A percentile compares a stretch with the other conserved stretches of the same genome.
These are phyloP conservation scores for Hymenochirus boettgeri DNA, from an alignment of 2,113 vertebrate species.

Conservation along the genomic window DNA sequence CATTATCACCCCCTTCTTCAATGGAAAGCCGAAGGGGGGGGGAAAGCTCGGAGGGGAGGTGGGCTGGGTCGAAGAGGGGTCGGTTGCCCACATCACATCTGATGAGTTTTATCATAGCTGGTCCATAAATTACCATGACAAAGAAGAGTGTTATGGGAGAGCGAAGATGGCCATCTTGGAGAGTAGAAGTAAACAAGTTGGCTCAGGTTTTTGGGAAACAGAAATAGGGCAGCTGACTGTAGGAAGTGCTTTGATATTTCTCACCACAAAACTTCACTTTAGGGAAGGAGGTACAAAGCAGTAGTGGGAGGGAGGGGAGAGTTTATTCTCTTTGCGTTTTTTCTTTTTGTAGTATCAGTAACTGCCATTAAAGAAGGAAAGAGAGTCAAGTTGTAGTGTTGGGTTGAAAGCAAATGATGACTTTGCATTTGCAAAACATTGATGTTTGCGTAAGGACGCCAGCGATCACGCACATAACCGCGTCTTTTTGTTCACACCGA, in stretches of 20 bases:
- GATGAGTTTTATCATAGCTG: constrained; percentile 94
- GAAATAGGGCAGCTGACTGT: not conserved
- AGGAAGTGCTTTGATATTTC: constrained; percentile 41
- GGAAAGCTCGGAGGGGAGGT: not conserved
- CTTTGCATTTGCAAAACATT: too few relatives aligned
- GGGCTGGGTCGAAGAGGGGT: too few relatives aligned
- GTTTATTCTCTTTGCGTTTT: too few relatives aligned
- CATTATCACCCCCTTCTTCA: constrained; percentile 18
- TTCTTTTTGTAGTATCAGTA: too few relatives aligned
- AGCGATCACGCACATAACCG: too few relatives aligned
- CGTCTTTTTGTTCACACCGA: too few relatives aligned
- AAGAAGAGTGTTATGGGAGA: constrained; percentile 21
- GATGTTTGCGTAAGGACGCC: too few relatives aligned
- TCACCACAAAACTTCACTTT: constrained; percentile 14
- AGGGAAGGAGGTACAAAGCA: too few relatives aligned
- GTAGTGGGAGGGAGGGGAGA: too few relatives aligned
- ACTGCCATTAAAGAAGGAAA: too few relatives aligned
- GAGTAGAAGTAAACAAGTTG: constrained; percentile 6
- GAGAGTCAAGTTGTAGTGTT: too few relatives aligned
- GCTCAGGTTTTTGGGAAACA: not conserved
- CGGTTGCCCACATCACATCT: constrained; percentile 20
- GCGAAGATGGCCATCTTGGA: constrained; percentile 13
- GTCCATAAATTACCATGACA: constrained; percentile 48
- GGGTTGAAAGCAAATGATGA: too few relatives aligned
- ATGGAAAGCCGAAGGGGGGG: constrained; percentile 21